A percentile compares a stretch with the other conserved stretches of the same genome.
Conservation (phyloP, 2,113 vertebrate genomes). For the Cyanocitta stelleri region DNA sequence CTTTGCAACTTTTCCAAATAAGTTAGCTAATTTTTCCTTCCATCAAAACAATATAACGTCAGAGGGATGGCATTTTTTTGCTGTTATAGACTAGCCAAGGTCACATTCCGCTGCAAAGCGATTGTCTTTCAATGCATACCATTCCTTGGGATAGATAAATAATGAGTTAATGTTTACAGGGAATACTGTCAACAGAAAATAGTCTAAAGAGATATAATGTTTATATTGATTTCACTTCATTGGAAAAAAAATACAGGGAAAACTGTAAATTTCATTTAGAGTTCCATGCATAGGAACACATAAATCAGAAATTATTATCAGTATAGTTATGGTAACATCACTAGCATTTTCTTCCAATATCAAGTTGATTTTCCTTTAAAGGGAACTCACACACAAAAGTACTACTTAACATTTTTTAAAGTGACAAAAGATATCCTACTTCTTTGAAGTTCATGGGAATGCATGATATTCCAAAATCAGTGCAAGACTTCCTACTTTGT, state of each 20-base stretch:
- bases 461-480: not conserved
- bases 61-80: slow-evolving; percentile 49
- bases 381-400: not conserved
- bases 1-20: slow-evolving; percentile 10
- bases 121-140: slow-evolving; percentile 61
- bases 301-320: not conserved
- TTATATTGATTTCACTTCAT: not conserved
- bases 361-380: not conserved
- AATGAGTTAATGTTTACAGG: slow-evolving; percentile 69
- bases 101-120: slow-evolving; percentile 50
- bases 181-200: slow-evolving; percentile 36
- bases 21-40: slow-evolving; percentile 16
- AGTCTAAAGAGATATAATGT: not conserved
- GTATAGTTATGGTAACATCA: not conserved
- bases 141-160: slow-evolving; percentile 67
- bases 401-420: not conserved
- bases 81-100: slow-evolving; percentile 47
- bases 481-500: not conserved
- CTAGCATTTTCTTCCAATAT: not conserved
- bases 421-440: not conserved
- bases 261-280: not conserved
- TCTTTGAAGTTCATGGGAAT: not conserved
- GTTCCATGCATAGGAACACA: not conserved
- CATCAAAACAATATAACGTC: slow-evolving; percentile 45
- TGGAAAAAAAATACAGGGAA: not conserved